Evolutionary conservation across 2,888 invertebrate genomes (phyloP), one percentile per base, ranked within the genome.

Genomic region (Dioctria rufipes): DNA sequence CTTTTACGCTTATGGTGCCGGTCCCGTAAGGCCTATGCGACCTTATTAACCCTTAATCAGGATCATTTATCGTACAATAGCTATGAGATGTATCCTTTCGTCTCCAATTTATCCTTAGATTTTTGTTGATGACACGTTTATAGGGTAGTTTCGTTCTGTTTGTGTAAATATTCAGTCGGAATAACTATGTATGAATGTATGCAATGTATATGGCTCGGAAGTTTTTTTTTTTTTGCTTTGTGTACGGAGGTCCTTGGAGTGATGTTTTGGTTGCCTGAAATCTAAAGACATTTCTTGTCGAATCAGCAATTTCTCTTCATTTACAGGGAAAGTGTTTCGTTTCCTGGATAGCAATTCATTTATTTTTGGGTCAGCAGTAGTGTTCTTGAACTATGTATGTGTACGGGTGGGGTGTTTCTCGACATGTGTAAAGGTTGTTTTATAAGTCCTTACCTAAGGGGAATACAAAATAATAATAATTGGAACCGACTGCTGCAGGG

Each of bases 41-140:
- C 73, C 73, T 63, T 71, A 80, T 80, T 80, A 80, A 71, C 71
- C 71, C 80, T 80, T 80, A 73, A 80, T 80, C 80, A 80, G 73
- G 73, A 73, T 73, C 80, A 80, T 73, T 80, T 73, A 63, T 73
- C 80, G 63, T 63, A 25, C 25, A 46, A 40, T 80, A 63, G 73
- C 69, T 69, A 51, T 69, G 39, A 69, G 51, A 69, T 37, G 25
- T 49, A 9, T 49, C 43, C 49, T 49, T 49, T 11, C 69, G 49
- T 69, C 51, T 37, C 69, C 69, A 69, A 69, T 69, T 69, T 69
- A 51, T 69, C 39, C 69, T 51, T 49, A 51, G 25, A 69, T 69
- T 49, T 25, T 69, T 39, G 46, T 69, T 51, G 46, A 69, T 51
- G 69, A 69, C 69, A 69, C 69, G 51, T 37, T 69, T 69, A 51